These are phyloP conservation scores for Blastobasis lacticolella DNA, from an alignment of 2,888 invertebrate species.

Conservation along the genomic window DNA sequence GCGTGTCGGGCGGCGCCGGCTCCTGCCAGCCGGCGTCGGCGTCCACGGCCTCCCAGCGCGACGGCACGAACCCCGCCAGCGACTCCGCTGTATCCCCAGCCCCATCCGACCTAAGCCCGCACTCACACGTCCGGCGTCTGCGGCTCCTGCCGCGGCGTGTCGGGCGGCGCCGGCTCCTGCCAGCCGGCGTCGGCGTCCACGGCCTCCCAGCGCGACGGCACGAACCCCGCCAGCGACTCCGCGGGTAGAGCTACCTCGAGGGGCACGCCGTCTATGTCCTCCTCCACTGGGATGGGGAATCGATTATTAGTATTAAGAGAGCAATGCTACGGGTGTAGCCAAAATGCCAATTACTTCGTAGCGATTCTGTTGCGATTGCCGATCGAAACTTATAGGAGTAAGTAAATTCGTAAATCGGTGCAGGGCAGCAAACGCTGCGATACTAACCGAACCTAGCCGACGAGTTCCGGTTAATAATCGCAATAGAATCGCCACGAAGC, in stretches of 20 bases:
- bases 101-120: constrained; percentile 25
- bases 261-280: constrained; percentile 85
- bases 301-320: background rate
- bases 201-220: constrained; percentile 97
- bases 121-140: constrained; percentile 68
- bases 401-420: too few relatives aligned
- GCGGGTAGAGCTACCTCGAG: constrained; percentile 63
- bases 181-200: constrained; percentile 79
- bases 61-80: constrained; percentile 53
- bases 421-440: too few relatives aligned
- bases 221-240: constrained; percentile 78
- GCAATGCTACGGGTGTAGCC: too few relatives aligned
- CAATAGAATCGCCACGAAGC: too few relatives aligned
- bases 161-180: constrained; percentile 75
- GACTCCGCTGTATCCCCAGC: too few relatives aligned
- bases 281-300: constrained; percentile 69
- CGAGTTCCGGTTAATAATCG: too few relatives aligned
- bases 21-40: constrained; percentile 58
- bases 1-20: constrained; percentile 78
- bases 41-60: constrained; percentile 97
- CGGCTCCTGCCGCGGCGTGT: constrained; percentile 49
- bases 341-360: too few relatives aligned
- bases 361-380: too few relatives aligned
- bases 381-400: too few relatives aligned
- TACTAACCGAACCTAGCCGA: too few relatives aligned